Base-by-base conservation (phyloP, 2,113 vertebrate species). In the Dicentrarchus labrax region DNA sequence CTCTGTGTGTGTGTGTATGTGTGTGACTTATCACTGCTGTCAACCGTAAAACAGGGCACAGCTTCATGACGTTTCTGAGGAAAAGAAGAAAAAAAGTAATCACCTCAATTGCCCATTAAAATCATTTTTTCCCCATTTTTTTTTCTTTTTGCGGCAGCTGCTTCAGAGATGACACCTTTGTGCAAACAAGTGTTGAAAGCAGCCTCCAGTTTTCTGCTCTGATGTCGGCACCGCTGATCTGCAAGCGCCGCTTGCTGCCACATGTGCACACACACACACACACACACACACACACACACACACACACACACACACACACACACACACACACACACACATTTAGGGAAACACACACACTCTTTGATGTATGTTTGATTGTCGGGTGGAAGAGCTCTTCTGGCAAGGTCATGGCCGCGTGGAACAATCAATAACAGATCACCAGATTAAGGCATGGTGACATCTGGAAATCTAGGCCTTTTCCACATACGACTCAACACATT, bases 341-440 rank as follows among this genome's bases (percentile, higher is more conserved):
- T 74, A 78, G 45, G 19, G 38, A 57, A 87, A 85, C 81, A 72
- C 76, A 60, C 75, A 56, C 79, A 70, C 61, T 80, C 88, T 89
- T 90, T 93, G 90, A 92, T 94, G 90, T 89, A 84, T 84, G 82
- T 94, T 90, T 94, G 93, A 92, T 94, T 94, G 92, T 92, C 83
- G 85, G 94, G 84, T 92, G 89, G 91, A 91, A 88, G 83, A 92
- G 90, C 92, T 93, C 87, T 93, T 83, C 89, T 94, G 92, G 95
- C 92, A 94, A 96, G 91, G 93, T 94, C 93, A 89, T 50, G 78
- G 80, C 79, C 56, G 76, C 71, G 78, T 88, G 83, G 86, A 93
- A 85, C 93, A 93, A 95, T 96, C 94, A 91, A 94, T 95, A 94
- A 82, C 90, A 91, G 89, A 95, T 94, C 78, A 69, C 24, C 90